These are phyloP conservation scores for Halictus rubicundus DNA, from an alignment of 1,140 invertebrate species.

Conservation along the genomic window DNA sequence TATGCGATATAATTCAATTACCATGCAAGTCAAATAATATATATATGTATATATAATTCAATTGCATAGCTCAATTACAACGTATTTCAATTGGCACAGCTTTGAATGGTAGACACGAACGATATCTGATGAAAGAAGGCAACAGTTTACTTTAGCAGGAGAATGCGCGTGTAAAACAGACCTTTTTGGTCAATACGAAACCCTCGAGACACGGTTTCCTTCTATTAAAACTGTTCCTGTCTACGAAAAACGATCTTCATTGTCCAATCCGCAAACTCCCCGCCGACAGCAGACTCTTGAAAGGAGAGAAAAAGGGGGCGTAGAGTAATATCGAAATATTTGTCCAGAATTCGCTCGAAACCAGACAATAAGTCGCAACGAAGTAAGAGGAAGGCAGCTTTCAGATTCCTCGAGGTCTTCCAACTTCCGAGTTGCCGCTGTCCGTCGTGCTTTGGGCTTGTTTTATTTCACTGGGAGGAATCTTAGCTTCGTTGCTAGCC, in stretches of 20 bases:
- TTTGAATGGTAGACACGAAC: too few species aligned
- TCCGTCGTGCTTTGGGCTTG: background rate
- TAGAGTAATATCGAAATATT: slow-evolving; percentile 2
- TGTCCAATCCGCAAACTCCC: background rate
- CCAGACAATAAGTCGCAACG: background rate
- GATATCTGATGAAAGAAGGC: too few species aligned
- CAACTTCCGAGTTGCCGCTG: background rate
- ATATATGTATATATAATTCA: too few species aligned
- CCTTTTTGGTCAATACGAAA: too few species aligned
- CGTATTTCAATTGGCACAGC: too few species aligned
- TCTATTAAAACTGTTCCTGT: background rate
- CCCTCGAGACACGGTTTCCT: background rate
- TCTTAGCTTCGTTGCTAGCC: background rate
- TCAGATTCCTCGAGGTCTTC: background rate
- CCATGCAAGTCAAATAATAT: too few species aligned
- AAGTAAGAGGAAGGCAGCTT: background rate
- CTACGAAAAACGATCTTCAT: background rate
- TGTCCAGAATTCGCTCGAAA: background rate
- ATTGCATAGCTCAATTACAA: too few species aligned
- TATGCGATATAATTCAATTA: too few species aligned
- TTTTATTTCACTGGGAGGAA: slow-evolving; percentile 5
- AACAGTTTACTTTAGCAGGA: too few species aligned
- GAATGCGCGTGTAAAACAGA: too few species aligned
- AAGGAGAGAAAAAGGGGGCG: background rate
- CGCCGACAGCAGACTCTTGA: background rate